Conservation (phyloP, 2,888 invertebrate genomes). For the Allophyes oxyacanthae region DNA sequence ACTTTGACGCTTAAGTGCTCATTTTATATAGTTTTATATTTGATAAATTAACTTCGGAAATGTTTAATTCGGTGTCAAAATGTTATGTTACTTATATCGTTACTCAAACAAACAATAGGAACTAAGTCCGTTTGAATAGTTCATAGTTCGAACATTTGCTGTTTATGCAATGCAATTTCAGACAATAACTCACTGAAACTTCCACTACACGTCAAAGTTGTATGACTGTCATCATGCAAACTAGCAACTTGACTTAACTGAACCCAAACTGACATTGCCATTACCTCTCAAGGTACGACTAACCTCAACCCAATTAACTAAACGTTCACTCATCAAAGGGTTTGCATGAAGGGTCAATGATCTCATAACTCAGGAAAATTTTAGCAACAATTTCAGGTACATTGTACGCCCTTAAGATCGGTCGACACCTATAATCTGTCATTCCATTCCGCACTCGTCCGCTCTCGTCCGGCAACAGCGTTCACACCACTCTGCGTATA, state of each 20-base stretch:
- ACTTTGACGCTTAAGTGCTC: too few species aligned
- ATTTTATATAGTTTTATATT: too few species aligned
- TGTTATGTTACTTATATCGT: too few species aligned
- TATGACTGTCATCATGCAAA: constrained; percentile 29
- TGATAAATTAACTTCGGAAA: too few species aligned
- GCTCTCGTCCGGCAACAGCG: too few species aligned
- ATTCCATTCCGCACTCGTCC: too few species aligned
- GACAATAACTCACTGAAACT: constrained; percentile 38
- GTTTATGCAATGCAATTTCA: constrained; percentile 24
- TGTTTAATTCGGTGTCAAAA: too few species aligned
- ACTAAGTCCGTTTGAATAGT: too few species aligned
- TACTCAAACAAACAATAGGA: too few species aligned
- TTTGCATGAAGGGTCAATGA: constrained; percentile 26
- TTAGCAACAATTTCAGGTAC: constrained; percentile 26
- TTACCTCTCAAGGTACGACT: constrained; percentile 23
- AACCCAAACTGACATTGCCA: constrained; percentile 17
- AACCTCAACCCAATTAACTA: constrained; percentile 47
- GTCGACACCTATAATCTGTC: too few species aligned
- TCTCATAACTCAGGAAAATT: constrained; percentile 15
- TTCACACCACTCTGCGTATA: too few species aligned
- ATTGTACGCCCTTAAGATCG: constrained; percentile 27
- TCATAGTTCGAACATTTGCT: neutral
- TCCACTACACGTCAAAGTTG: constrained; percentile 14
- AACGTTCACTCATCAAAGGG: constrained; percentile 32
- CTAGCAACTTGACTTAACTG: constrained; percentile 14